Evolutionary conservation across 2,113 vertebrate genomes (phyloP).

Genomic region (Macroglossus sobrinus): DNA sequence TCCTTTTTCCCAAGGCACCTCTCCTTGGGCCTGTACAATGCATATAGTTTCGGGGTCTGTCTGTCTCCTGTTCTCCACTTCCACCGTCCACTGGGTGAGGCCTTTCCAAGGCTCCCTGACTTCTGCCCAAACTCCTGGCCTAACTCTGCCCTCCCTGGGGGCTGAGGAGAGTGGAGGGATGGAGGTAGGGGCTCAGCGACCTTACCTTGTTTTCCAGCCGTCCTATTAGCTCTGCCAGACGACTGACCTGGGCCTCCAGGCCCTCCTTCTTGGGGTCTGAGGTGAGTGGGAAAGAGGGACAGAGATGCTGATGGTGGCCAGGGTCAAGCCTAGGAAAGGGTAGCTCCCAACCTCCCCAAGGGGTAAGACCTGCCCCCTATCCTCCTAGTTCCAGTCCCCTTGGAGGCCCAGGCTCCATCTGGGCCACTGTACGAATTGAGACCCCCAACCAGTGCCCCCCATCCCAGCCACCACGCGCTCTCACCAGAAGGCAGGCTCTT

Average conservation of each 20-base stretch:
- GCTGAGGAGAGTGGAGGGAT: fast-evolving
- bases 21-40: fast-evolving
- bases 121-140: background rate
- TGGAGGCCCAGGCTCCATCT: background rate
- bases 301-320: background rate
- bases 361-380: background rate
- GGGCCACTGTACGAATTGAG: too few species aligned
- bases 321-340: too few species aligned
- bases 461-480: background rate
- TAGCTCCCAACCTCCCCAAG: background rate
- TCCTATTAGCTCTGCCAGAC: constrained; percentile 93
- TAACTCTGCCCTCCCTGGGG: too few species aligned
- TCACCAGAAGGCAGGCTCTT: constrained; percentile 87
- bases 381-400: background rate
- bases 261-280: constrained; percentile 90
- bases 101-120: background rate
- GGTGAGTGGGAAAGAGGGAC: constrained; percentile 66
- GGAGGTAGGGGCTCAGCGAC: fast-evolving
- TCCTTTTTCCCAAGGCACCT: background rate
- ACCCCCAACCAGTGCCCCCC: fast-evolving
- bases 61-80: fast-evolving
- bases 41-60: fast-evolving
- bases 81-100: background rate
- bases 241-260: constrained; percentile 93
- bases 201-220: constrained; percentile 96